A percentile compares a stretch with the other conserved stretches of the same genome.
Evolutionary conservation across 2,113 vertebrate genomes (phyloP).

Genomic region (Zootoca vivipara): DNA sequence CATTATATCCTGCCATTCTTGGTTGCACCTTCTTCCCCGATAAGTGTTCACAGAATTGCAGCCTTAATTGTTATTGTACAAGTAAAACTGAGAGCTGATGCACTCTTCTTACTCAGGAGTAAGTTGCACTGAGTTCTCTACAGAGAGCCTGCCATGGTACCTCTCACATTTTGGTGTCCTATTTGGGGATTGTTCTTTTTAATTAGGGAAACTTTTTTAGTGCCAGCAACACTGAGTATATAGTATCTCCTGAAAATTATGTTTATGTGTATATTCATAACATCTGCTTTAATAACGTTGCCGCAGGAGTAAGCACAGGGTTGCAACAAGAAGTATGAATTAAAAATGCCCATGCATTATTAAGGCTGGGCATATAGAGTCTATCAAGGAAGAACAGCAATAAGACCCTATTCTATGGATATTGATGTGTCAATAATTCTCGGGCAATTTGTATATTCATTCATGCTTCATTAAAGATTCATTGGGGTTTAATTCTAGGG

Average conservation of each 20-base stretch:
- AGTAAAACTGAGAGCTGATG: conserved; percentile 47
- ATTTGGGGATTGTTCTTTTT: conserved; percentile 62
- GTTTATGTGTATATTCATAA: conserved; percentile 68
- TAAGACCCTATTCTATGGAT: conserved; percentile 66
- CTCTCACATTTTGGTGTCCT: conserved; percentile 65
- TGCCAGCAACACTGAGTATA: conserved; percentile 58
- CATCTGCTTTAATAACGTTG: conserved; percentile 73
- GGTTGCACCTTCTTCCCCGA: neutral
- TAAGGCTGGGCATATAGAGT: conserved; percentile 68
- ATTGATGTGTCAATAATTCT: conserved; percentile 76
- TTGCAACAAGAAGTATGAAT: conserved; percentile 75
- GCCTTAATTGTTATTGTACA: conserved; percentile 33
- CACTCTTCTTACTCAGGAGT: conserved; percentile 31
- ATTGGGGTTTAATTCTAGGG: conserved; percentile 71
- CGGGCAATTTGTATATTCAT: conserved; percentile 67
- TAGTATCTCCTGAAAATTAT: conserved; percentile 62
- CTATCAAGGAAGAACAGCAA: conserved; percentile 64
- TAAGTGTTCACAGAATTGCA: conserved; percentile 55
- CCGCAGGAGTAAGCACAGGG: conserved; percentile 64
- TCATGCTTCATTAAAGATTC: conserved; percentile 72
- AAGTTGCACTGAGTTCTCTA: neutral
- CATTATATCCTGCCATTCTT: neutral
- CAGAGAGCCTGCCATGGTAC: neutral
- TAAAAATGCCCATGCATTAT: conserved; percentile 76
- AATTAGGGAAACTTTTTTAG: conserved; percentile 53